A percentile compares a stretch with the other conserved stretches of the same genome.
Evolutionary conservation across 2,113 vertebrate species (phyloP).

Genomic region (Myocastor coypus): DNA sequence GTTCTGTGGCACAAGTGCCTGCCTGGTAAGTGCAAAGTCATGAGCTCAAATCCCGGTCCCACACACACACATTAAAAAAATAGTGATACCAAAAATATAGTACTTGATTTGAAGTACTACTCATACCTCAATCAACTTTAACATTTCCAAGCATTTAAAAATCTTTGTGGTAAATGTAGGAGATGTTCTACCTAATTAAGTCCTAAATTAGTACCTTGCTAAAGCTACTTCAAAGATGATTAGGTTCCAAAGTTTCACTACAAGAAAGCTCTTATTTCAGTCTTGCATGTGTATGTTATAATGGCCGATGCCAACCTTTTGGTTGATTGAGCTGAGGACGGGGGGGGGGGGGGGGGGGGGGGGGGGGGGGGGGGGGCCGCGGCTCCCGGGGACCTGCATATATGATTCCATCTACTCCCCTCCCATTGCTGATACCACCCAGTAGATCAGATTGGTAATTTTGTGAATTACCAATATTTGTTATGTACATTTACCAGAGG

Average conservation of each 20-base stretch:
- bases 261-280: not conserved
- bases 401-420: too few species aligned
- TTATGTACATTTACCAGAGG: not conserved
- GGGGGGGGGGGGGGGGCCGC: too few species aligned
- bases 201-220: not conserved
- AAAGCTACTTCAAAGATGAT: conserved; percentile 25
- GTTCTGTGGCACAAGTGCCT: too few species aligned
- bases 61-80: too few species aligned
- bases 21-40: too few species aligned
- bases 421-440: too few species aligned
- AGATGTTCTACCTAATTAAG: conserved; percentile 30
- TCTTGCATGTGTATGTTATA: not conserved
- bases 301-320: not conserved
- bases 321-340: too few species aligned
- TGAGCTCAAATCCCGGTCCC: too few species aligned
- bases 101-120: conserved; percentile 23
- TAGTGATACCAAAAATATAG: not conserved
- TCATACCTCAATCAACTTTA: conserved; percentile 31
- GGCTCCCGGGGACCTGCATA: too few species aligned
- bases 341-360: too few species aligned
- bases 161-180: conserved; percentile 39
- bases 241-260: not conserved
- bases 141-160: not conserved
- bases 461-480: not conserved
- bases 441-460: too few species aligned